Percentiles rank a stretch among this genome's conserved stretches.
Evolutionary conservation across 1,140 invertebrate genomes (phyloP).

Genomic region (Alviniconcha marisindica): DNA sequence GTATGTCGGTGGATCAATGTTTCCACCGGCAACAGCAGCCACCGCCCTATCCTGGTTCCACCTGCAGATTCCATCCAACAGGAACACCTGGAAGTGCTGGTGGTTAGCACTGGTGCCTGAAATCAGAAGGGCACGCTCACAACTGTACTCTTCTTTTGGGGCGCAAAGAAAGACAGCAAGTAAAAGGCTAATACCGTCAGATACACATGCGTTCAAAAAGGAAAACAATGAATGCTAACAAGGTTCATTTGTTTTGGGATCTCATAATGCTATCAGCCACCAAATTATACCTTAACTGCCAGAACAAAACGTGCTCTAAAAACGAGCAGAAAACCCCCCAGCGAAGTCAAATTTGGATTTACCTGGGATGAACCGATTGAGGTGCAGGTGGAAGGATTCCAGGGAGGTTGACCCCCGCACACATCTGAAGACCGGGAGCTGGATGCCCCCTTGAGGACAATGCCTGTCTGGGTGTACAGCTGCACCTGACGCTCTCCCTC

Average conservation of each 20-base stretch:
- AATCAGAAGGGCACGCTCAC: too few relatives aligned
- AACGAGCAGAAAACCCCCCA: too few relatives aligned
- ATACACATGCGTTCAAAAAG: too few relatives aligned
- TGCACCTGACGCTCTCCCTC: constrained; percentile 41
- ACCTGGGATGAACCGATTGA: constrained; percentile 42
- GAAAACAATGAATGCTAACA: too few relatives aligned
- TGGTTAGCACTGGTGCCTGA: constrained; percentile 48
- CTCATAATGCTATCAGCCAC: too few relatives aligned
- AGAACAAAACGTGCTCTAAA: too few relatives aligned
- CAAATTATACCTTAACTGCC: too few relatives aligned
- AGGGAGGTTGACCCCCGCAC: constrained; percentile 43
- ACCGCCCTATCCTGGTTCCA: constrained; percentile 49
- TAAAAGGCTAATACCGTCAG: too few relatives aligned
- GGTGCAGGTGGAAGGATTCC: constrained; percentile 41
- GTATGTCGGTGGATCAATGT: constrained; percentile 19
- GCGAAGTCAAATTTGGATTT: neutral
- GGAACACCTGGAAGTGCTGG: constrained; percentile 50
- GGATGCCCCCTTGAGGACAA: constrained; percentile 42
- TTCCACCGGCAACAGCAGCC: constrained; percentile 8
- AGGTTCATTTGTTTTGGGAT: too few relatives aligned
- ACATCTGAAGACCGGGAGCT: constrained; percentile 34
- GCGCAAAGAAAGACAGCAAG: too few relatives aligned
- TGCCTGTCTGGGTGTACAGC: constrained; percentile 50
- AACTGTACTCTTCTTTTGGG: too few relatives aligned
- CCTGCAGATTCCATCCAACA: constrained; percentile 49